phyloP scores from a whole-genome alignment of 2,113 vertebrate genomes.

The Leucopternis melanops region DNA sequence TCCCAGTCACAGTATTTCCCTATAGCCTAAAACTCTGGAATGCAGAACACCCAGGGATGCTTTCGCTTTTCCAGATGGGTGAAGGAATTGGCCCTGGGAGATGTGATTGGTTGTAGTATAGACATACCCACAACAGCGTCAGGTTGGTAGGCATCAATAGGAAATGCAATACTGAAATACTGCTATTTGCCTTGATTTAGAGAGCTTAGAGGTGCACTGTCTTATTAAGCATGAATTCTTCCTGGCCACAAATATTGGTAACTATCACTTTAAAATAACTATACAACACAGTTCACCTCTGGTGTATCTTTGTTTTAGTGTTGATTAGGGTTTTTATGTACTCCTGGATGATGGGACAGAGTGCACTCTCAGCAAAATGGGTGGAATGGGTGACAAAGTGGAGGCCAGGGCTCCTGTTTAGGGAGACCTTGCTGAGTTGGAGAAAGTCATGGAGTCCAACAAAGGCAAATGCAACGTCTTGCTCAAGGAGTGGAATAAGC shows the following conservation, averaged over 20 bases:
- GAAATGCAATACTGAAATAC: not conserved
- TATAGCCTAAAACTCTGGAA: not conserved
- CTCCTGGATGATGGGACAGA: not conserved
- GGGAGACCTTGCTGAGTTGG: not conserved
- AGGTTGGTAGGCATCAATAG: not conserved
- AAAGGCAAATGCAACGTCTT: not conserved
- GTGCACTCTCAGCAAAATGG: not conserved
- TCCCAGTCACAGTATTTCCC: not conserved
- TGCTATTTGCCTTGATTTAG: not conserved
- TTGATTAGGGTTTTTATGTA: not conserved
- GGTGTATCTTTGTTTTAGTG: not conserved
- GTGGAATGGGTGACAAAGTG: not conserved
- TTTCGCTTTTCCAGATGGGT: not conserved
- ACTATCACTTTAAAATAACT: not conserved
- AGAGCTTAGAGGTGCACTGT: not conserved
- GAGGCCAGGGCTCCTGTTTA: not conserved
- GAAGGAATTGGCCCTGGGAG: not conserved
- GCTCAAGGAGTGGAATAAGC: not conserved
- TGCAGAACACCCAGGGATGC: not conserved
- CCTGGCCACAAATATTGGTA: not conserved
- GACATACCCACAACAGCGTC: slow-evolving; percentile 6
- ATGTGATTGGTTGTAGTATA: not conserved
- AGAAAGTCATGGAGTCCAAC: not conserved
- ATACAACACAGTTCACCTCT: not conserved
- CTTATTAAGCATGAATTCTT: not conserved